These are phyloP conservation scores for Mesochorus sp. DNA, from an alignment of 2,888 invertebrate species.

Conservation along the genomic window DNA sequence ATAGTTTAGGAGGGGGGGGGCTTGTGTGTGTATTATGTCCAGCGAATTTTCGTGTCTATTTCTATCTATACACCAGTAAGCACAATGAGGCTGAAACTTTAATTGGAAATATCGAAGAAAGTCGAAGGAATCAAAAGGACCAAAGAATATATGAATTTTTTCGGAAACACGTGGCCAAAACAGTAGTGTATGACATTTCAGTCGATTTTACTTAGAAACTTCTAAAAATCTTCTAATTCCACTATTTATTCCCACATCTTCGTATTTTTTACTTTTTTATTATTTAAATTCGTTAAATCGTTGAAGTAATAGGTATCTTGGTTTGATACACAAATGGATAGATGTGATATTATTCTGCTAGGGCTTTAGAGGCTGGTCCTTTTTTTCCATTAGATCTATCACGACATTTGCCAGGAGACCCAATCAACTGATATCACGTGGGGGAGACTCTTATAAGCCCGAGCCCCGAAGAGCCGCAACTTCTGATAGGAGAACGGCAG, in stretches of 20 bases:
- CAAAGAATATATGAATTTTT: conserved; percentile 58
- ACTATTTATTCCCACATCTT: too few species aligned
- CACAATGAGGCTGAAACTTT: conserved; percentile 69
- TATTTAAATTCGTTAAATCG: too few species aligned
- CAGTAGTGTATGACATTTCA: conserved; percentile 8
- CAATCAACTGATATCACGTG: conserved; percentile 82
- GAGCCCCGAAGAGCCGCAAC: conserved; percentile 78
- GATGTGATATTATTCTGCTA: too few species aligned
- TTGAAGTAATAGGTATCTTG: too few species aligned
- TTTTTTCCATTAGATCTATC: conserved; percentile 19
- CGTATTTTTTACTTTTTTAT: too few species aligned
- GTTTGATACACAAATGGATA: too few species aligned
- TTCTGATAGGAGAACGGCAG: conserved; percentile 74
- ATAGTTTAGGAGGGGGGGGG: too few species aligned
- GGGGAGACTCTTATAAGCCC: conserved; percentile 75
- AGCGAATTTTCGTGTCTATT: conserved; percentile 1
- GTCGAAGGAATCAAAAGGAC: conserved; percentile 41
- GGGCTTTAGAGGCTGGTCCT: too few species aligned
- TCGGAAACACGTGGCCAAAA: conserved; percentile 65
- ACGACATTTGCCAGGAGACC: conserved; percentile 71
- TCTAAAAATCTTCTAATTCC: too few species aligned
- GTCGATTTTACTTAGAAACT: too few species aligned
- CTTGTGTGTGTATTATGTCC: conserved; percentile 20
- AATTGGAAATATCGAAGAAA: conserved; percentile 75
- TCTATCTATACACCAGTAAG: conserved; percentile 19